Percentiles rank a stretch among this genome's conserved stretches.
phyloP scores from a whole-genome alignment of 2,113 vertebrate species.

The Manacus vitellinus region DNA sequence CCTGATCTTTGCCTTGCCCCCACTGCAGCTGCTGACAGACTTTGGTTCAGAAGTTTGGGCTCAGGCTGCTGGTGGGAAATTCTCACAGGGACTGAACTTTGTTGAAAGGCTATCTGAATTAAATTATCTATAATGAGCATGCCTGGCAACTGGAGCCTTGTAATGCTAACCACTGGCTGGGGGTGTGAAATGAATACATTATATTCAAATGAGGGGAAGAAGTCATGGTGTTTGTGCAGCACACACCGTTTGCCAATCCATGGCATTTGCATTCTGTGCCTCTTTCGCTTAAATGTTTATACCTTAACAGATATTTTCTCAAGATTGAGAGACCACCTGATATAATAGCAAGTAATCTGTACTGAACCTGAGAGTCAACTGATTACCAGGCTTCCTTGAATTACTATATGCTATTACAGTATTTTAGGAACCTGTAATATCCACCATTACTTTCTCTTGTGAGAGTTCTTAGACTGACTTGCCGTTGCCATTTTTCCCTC shows the following conservation, averaged over 20 bases:
- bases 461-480: slow-evolving; percentile 65
- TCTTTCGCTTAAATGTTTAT: slow-evolving; percentile 30
- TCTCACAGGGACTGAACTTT: not conserved
- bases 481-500: slow-evolving; percentile 57
- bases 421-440: slow-evolving; percentile 71
- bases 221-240: not conserved
- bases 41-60: not conserved
- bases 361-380: slow-evolving; percentile 1
- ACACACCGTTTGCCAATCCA: not conserved
- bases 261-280: slow-evolving; percentile 18
- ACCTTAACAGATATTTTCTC: slow-evolving; percentile 55
- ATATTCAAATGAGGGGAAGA: not conserved
- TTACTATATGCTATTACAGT: slow-evolving; percentile 69
- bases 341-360: slow-evolving; percentile 55
- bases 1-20: not conserved
- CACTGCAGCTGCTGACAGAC: not conserved
- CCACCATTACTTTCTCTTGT: slow-evolving; percentile 68
- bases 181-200: not conserved
- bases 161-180: not conserved
- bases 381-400: slow-evolving; percentile 60
- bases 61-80: not conserved
- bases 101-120: not conserved
- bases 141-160: not conserved
- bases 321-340: slow-evolving; percentile 31
- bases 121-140: slow-evolving; percentile 38